Evolutionary conservation across 2,888 invertebrate species (phyloP).

Genomic region (Netelia virgata): DNA sequence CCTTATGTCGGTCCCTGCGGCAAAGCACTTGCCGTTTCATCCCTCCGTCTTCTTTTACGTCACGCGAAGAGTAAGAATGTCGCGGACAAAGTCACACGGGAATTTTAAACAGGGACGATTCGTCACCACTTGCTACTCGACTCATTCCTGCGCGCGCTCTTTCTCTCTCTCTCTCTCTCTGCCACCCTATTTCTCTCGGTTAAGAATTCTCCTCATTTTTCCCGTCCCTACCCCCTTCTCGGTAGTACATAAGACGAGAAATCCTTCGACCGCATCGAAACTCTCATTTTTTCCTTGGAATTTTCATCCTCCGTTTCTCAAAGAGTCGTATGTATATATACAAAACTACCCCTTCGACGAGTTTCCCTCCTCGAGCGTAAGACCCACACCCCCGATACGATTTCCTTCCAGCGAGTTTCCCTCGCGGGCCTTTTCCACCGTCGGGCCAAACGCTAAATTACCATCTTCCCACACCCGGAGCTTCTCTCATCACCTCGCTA

Average conservation of each 20-base stretch:
- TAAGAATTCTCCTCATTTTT: neutral
- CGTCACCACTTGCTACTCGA: conserved; percentile 71
- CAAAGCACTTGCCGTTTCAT: conserved; percentile 79
- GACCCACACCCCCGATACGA: conserved; percentile 27
- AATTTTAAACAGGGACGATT: conserved; percentile 81
- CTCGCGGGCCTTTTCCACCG: conserved; percentile 23
- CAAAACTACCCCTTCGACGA: conserved; percentile 30
- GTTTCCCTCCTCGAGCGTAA: conserved; percentile 13
- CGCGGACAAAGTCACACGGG: conserved; percentile 78
- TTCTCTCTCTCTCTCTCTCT: conserved; percentile 19
- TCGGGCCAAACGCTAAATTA: conserved; percentile 63
- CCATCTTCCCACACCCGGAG: conserved; percentile 52
- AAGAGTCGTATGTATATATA: neutral
- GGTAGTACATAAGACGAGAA: conserved; percentile 24
- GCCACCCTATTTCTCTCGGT: neutral
- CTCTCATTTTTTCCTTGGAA: conserved; percentile 30
- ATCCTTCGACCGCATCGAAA: conserved; percentile 34
- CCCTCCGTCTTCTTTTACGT: conserved; percentile 22
- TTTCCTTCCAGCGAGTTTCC: conserved; percentile 46
- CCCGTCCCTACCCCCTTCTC: neutral
- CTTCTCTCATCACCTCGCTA: conserved; percentile 38
- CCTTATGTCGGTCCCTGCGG: conserved; percentile 81
- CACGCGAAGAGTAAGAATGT: conserved; percentile 34
- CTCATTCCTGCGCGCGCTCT: conserved; percentile 26
- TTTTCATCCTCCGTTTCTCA: neutral